A percentile compares a stretch with the other conserved stretches of the same genome.
Evolutionary conservation across 2,113 vertebrate genomes (phyloP).

Genomic region (Clinocottus analis): DNA sequence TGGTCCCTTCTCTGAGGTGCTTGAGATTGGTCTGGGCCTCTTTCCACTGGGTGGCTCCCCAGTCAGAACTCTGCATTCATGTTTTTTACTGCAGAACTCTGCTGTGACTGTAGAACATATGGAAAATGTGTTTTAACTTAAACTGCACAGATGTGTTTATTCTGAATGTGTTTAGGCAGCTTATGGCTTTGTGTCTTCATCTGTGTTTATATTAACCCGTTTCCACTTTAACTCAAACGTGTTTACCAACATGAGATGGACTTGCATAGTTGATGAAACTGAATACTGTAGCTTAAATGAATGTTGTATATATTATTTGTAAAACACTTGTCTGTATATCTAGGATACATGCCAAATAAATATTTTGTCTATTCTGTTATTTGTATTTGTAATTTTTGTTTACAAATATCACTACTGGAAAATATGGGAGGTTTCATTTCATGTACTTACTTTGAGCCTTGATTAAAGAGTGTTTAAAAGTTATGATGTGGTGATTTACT

Average conservation of each 20-base stretch:
- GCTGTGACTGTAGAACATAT: constrained; percentile 24
- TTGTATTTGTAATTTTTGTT: neutral
- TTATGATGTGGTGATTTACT: neutral
- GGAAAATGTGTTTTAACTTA: constrained; percentile 49
- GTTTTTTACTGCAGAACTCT: neutral
- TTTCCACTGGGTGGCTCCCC: constrained; percentile 2
- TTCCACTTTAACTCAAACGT: neutral
- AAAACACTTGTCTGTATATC: constrained; percentile 38
- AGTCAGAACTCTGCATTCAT: neutral
- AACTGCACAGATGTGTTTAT: constrained; percentile 32
- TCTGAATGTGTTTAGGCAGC: constrained; percentile 4
- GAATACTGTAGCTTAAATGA: constrained; percentile 17
- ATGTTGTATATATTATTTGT: constrained; percentile 32
- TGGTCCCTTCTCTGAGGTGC: constrained; percentile 8
- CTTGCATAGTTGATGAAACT: constrained; percentile 12
- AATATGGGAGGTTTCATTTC: neutral
- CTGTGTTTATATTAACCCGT: constrained; percentile 5
- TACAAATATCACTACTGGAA: neutral
- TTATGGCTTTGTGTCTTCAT: constrained; percentile 6
- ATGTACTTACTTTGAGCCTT: neutral
- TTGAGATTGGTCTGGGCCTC: constrained; percentile 5
- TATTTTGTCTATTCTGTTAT: constrained; percentile 33
- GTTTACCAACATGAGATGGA: neutral
- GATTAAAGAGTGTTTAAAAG: neutral
- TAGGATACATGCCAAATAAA: constrained; percentile 45